Base-by-base conservation (phyloP, 2,113 vertebrate species). In the Fulica atra region DNA sequence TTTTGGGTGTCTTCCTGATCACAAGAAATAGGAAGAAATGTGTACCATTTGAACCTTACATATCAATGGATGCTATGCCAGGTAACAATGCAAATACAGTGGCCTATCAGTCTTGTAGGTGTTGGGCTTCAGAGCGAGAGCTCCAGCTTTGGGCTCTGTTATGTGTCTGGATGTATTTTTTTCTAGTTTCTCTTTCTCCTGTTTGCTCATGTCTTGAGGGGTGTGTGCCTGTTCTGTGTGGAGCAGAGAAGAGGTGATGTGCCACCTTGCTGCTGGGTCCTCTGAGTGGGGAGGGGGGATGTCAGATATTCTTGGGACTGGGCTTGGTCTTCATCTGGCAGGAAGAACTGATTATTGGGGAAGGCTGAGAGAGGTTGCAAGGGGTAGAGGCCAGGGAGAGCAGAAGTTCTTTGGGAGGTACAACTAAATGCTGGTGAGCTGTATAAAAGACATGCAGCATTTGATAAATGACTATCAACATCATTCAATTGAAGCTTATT, bases 51-150 rank as follows among this genome's bases (percentile, higher is more conserved):
- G 99, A 99, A 97, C 99, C 99, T 1, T 99, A 99, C 71, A 99
- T 99, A 93, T 99, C 99, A 9, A 99, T 99, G 99, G 99, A 99
- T 76, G 98, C 99, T 96, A 97, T 98, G 96, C 98, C 99, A 98
- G 99, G 99, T 99, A 97, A 96, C 5, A 20, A 28, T 17, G 26
- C 70, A n/a, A 56, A 4, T 18, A 25, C n/a, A 7, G 3, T 44
- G 38, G 4, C 76, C 70, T 51, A 16, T 13, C 25, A 5, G 21
- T 2, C 4, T 44, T 35, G n/a, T 2, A 29, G 20, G 7, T 5
- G 18, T 36, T 81, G 63, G 31, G 38, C 48, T 71, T 72, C 81
- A 11, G 40, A 68, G 53, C 16, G 48, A 33, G 57, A 31, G 73
- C n/a, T 76, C 48, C 35, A 71, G 35, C 61, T 48, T 44, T 19